Evolutionary conservation across 2,888 invertebrate genomes (phyloP).

Genomic region (Eledona agricola): DNA sequence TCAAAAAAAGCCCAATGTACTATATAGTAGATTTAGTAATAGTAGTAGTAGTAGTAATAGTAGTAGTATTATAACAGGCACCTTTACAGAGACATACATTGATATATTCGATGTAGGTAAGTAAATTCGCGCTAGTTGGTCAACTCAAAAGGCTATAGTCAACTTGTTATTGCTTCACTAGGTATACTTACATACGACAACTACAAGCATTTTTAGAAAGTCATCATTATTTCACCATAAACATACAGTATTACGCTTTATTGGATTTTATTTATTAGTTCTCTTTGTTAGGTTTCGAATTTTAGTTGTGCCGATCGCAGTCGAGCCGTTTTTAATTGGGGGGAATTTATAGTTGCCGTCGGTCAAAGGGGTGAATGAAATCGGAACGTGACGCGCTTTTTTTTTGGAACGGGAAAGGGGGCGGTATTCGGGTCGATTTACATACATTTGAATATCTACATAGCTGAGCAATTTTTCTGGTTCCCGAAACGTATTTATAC

Average conservation of each 20-base stretch:
- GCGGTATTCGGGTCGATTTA: slow-evolving; percentile 31
- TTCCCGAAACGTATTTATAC: slow-evolving; percentile 61
- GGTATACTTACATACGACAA: slow-evolving; percentile 35
- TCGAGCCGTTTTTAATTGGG: slow-evolving; percentile 1
- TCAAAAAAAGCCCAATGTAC: too few species aligned
- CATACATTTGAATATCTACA: slow-evolving; percentile 51
- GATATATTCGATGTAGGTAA: slow-evolving; percentile 36
- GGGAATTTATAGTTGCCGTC: slow-evolving; percentile 13
- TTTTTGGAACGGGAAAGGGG: slow-evolving; percentile 19
- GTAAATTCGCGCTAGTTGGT: slow-evolving; percentile 41
- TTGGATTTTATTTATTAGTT: slow-evolving; percentile 53
- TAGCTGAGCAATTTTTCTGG: slow-evolving; percentile 61
- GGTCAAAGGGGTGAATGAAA: slow-evolving; percentile 1
- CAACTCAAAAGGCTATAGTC: slow-evolving; percentile 29
- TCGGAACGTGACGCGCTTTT: slow-evolving; percentile 2
- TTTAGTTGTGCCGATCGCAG: slow-evolving; percentile 7
- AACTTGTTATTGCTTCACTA: slow-evolving; percentile 42
- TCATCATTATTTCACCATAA: slow-evolving; percentile 23
- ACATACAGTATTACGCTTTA: slow-evolving; percentile 40
- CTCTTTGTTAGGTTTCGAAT: slow-evolving; percentile 36
- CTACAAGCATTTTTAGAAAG: slow-evolving; percentile 40
- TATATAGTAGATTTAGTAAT: too few species aligned
- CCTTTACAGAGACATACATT: slow-evolving; percentile 34
- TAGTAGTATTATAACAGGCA: too few species aligned
- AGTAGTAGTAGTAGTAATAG: too few species aligned